Base-by-base conservation (phyloP, 2,113 vertebrate genomes). In the Solea senegalensis region DNA sequence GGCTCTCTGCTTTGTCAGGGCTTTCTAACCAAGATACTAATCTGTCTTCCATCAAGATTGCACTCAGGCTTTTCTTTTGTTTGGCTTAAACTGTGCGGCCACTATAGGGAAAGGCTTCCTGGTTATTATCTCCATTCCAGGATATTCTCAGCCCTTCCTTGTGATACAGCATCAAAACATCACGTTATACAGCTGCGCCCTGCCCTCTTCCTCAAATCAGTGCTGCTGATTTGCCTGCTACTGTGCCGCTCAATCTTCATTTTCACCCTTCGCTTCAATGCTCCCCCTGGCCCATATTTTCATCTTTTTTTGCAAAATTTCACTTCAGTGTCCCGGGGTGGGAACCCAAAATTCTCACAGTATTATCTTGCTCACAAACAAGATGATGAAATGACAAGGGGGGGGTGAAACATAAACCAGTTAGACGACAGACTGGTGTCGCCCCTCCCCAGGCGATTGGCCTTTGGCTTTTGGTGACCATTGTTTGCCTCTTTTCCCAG, bases 401-500 rank as follows among this genome's bases (percentile, higher is more conserved):
- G 50, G 61, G 72, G 58, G 72, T 77, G 72, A 80, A 82, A 74
- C 54, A 60, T 65, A 86, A 90, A 90, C 83, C 89, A 87, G 81
- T 80, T 70, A 65, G 86, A 69, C 44, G 59, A 82, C 81, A 80
- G 73, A 70, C 84, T 84, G 85, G 77, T 64, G 65, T 84, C 61
- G 41, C 73, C 85, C 86, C 84, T 86, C 88, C 83, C 83, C 65
- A 57, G 72, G 70, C 73, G 56, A 66, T 54, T 84, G 85, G 53
- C 88, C 90, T 90, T 89, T 89, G 85, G 80, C 88, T 90, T 81
- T 58, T 34, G 50, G 73, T 86, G 78, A 83, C 90, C 86, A 93
- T 93, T 94, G 93, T 93, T 87, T 64, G 46, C 73, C 72, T 81
- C 69, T 65, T 86, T 94, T 94, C 92, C 89, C 92, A 93, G 85